phyloP scores from a whole-genome alignment of 2,113 vertebrate species.

The Acanthochromis polyacanthus region DNA sequence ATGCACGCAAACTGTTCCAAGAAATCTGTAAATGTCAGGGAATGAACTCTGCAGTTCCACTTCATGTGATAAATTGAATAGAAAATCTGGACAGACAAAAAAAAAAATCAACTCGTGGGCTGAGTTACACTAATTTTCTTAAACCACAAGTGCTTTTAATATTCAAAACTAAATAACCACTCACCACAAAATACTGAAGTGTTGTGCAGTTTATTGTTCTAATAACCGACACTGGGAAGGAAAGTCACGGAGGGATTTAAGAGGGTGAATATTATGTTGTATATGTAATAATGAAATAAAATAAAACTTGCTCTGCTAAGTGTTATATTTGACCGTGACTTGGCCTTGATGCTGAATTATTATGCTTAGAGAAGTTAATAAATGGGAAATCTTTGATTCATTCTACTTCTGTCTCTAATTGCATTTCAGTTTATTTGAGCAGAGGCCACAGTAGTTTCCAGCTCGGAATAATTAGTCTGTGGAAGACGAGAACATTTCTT shows the following conservation, averaged over 20 bases:
- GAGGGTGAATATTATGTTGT: slow-evolving; percentile 64
- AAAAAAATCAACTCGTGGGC: slow-evolving; percentile 31
- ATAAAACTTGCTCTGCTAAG: slow-evolving; percentile 54
- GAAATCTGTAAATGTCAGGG: slow-evolving; percentile 52
- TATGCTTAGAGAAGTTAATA: neutral
- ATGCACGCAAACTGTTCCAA: slow-evolving; percentile 59
- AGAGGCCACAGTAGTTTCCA: neutral
- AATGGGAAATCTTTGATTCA: slow-evolving; percentile 8
- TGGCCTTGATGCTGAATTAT: neutral
- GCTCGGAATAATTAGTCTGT: no score
- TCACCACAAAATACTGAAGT: slow-evolving; percentile 64
- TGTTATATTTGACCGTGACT: slow-evolving; percentile 18
- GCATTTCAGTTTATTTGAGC: slow-evolving; percentile 18
- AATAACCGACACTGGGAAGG: slow-evolving; percentile 43
- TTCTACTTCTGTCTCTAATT: neutral
- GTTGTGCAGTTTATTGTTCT: slow-evolving; percentile 68
- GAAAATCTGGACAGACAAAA: slow-evolving; percentile 45
- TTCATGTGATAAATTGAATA: slow-evolving; percentile 39
- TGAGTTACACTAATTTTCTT: slow-evolving; percentile 64
- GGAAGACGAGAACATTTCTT: no score
- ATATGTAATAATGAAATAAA: slow-evolving; percentile 74
- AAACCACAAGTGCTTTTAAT: slow-evolving; percentile 82
- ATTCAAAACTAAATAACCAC: slow-evolving; percentile 53
- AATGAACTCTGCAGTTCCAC: slow-evolving; percentile 35
- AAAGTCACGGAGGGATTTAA: slow-evolving; percentile 37